Conservation (phyloP, 2,888 invertebrate genomes). For the Pollenia amentaria region DNA sequence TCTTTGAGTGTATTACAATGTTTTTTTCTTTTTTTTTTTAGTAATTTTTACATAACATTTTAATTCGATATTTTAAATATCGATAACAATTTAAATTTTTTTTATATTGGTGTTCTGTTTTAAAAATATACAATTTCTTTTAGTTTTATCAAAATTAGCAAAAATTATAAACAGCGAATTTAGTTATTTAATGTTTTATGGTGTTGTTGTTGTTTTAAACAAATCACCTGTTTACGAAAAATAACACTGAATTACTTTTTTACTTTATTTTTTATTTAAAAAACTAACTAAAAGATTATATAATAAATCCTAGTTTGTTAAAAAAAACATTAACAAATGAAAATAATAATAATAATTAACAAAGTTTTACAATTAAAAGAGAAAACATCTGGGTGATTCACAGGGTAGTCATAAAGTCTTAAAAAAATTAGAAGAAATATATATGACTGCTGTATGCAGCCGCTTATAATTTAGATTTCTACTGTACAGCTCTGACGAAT, state of each 20-base stretch:
- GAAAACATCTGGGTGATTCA: too few relatives aligned
- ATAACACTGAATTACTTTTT: too few relatives aligned
- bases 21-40: conserved; percentile 37
- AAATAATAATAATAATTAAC: conserved; percentile 12
- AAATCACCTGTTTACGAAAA: too few relatives aligned
- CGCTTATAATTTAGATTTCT: too few relatives aligned
- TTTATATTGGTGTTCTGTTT: neutral
- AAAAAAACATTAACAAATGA: conserved; percentile 15
- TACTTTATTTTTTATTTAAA: neutral
- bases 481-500: too few relatives aligned
- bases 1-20: conserved; percentile 54
- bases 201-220: too few relatives aligned
- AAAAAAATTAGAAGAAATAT: too few relatives aligned
- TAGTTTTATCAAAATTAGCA: neutral
- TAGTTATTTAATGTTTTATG: too few relatives aligned
- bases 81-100: conserved; percentile 42
- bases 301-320: neutral
- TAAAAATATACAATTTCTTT: conserved; percentile 21
- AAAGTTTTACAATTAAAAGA: conserved; percentile 11
- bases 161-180: too few relatives aligned
- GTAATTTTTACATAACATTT: conserved; percentile 23
- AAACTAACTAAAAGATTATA: neutral
- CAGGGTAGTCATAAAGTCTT: too few relatives aligned
- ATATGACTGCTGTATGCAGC: too few relatives aligned
- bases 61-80: conserved; percentile 58